Evolutionary conservation across 2,113 vertebrate species (phyloP).

Genomic region (Rostratula benghalensis): DNA sequence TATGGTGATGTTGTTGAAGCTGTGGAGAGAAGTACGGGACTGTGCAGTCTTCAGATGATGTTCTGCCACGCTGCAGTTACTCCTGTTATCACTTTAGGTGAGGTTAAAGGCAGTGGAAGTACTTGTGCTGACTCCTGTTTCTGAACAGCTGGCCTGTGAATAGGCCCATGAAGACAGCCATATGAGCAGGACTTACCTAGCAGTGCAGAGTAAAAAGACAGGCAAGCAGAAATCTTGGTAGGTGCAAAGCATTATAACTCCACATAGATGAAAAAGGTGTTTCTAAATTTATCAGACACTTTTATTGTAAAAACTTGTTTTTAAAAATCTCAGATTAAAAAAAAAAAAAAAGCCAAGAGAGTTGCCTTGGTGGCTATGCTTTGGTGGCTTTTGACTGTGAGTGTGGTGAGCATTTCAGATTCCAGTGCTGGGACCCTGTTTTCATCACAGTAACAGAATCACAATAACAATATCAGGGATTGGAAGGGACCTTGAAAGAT

Average conservation of each 20-base stretch:
- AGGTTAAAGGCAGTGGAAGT: neutral
- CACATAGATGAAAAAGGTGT: neutral
- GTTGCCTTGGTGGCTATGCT: neutral
- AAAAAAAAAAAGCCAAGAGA: neutral
- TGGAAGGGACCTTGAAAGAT: no score
- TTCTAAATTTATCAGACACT: neutral
- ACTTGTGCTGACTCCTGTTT: accelerated
- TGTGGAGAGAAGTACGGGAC: neutral
- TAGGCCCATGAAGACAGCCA: neutral
- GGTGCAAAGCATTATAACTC: neutral
- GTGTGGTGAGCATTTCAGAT: neutral
- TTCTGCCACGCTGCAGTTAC: neutral
- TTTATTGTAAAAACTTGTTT: neutral
- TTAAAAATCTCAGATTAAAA: neutral
- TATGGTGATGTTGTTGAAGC: neutral
- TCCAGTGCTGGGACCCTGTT: neutral
- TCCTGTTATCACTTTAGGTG: neutral
- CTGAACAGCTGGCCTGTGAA: neutral
- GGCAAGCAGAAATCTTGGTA: neutral
- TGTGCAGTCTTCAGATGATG: neutral
- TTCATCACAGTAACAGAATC: neutral
- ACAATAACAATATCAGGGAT: no score
- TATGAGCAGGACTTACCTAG: neutral
- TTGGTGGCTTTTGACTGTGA: neutral
- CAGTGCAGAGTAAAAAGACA: neutral